A percentile compares a stretch with the other conserved stretches of the same genome.
These are phyloP conservation scores for Pomatostomus ruficeps DNA, from an alignment of 2,113 vertebrate species.

Conservation along the genomic window DNA sequence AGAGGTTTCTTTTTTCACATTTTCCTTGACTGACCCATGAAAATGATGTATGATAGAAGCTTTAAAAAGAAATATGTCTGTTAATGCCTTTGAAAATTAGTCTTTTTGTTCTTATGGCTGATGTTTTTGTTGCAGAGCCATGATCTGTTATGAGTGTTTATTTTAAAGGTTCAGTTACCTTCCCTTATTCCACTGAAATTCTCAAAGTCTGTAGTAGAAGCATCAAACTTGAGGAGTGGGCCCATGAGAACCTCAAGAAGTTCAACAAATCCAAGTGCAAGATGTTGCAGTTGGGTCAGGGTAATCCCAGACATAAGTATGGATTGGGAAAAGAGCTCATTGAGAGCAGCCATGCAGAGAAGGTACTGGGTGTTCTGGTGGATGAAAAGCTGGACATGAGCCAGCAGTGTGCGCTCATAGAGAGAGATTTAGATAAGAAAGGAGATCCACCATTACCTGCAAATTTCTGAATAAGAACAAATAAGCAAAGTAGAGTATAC, in stretches of 20 bases:
- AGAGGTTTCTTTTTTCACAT: background rate
- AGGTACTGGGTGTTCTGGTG: no score
- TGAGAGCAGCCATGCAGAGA: background rate
- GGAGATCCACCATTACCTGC: background rate
- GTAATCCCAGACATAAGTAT: no score
- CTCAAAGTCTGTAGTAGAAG: background rate
- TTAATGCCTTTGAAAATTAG: conserved; percentile 1
- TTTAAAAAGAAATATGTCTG: background rate
- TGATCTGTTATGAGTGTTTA: background rate
- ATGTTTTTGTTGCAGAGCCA: background rate
- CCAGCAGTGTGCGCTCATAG: rapidly evolving
- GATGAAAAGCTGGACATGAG: background rate
- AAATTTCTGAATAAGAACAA: background rate
- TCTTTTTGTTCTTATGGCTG: background rate
- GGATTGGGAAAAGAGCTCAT: background rate
- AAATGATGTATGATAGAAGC: background rate
- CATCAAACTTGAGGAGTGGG: background rate
- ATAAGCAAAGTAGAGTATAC: background rate
- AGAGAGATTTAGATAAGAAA: background rate
- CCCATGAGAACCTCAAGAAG: background rate
- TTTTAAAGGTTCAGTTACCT: background rate
- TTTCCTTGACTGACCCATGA: background rate
- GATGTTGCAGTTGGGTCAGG: background rate
- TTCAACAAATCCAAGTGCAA: background rate
- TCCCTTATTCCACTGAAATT: background rate